Conservation (phyloP, 2,797 vertebrate species). For the Cirrhinus molitorella region DNA sequence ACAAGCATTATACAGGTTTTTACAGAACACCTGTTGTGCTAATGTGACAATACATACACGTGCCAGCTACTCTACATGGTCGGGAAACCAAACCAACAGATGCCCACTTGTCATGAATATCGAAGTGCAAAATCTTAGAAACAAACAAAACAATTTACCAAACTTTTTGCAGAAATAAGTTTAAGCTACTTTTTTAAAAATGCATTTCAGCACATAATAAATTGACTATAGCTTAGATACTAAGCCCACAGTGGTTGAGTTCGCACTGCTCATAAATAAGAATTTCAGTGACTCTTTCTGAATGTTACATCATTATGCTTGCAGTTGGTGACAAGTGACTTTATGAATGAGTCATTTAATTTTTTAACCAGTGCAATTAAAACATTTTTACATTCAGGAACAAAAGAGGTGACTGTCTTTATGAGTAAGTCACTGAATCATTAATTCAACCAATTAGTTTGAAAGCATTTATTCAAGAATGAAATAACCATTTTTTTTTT, state of each 20-base stretch:
- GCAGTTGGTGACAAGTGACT: neutral
- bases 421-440: neutral
- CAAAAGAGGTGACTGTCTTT: neutral
- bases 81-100: conserved; percentile 25
- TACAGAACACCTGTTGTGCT: conserved; percentile 44
- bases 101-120: conserved; percentile 20
- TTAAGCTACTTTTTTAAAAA: conserved; percentile 5
- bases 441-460: neutral
- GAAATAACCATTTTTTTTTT: neutral
- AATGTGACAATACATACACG: conserved; percentile 36
- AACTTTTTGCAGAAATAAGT: neutral
- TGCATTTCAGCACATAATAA: neutral
- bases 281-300: neutral
- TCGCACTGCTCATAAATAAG: neutral
- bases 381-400: neutral
- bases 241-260: neutral
- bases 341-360: neutral
- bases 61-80: conserved; percentile 33
- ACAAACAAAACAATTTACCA: too few species aligned
- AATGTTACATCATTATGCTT: neutral
- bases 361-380: neutral
- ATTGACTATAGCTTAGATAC: neutral
- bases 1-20: conserved; percentile 16
- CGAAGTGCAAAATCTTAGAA: neutral
- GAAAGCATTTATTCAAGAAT: neutral